A percentile compares a stretch with the other conserved stretches of the same genome.
These are phyloP conservation scores for Laterallus jamaicensis DNA, from an alignment of 2,113 vertebrate genomes.

Conservation along the genomic window DNA sequence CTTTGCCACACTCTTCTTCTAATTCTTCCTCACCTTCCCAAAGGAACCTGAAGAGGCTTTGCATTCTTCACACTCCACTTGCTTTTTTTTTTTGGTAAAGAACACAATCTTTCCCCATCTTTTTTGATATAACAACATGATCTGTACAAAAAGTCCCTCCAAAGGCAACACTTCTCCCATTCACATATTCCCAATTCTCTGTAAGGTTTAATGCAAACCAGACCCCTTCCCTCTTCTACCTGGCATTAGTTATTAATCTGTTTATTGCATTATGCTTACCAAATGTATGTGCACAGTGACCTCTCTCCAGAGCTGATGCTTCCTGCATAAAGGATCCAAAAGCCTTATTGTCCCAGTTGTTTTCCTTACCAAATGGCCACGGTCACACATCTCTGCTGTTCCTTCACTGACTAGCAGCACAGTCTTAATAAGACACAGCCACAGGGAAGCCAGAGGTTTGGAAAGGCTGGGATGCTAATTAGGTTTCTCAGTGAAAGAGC, in stretches of 20 bases:
- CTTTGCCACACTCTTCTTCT: not conserved
- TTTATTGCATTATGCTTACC: not conserved
- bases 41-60: not conserved
- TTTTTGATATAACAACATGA: not conserved
- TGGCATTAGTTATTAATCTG: not conserved
- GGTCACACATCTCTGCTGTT: not conserved
- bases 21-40: not conserved
- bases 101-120: not conserved
- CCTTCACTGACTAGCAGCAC: not conserved
- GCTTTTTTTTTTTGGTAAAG: not conserved
- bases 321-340: not conserved
- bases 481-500: not conserved
- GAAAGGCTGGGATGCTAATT: not conserved
- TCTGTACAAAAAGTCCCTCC: not conserved
- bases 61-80: not conserved
- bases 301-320: not conserved
- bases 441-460: not conserved
- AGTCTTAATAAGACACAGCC: not conserved
- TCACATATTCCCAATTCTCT: not conserved
- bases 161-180: not conserved
- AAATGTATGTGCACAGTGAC: not conserved
- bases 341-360: not conserved
- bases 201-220: not conserved
- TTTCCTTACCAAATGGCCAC: accelerated
- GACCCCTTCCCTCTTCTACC: not conserved